These are phyloP conservation scores for Drosophila silvestris DNA, from an alignment of 2,888 invertebrate species.

Conservation along the genomic window DNA sequence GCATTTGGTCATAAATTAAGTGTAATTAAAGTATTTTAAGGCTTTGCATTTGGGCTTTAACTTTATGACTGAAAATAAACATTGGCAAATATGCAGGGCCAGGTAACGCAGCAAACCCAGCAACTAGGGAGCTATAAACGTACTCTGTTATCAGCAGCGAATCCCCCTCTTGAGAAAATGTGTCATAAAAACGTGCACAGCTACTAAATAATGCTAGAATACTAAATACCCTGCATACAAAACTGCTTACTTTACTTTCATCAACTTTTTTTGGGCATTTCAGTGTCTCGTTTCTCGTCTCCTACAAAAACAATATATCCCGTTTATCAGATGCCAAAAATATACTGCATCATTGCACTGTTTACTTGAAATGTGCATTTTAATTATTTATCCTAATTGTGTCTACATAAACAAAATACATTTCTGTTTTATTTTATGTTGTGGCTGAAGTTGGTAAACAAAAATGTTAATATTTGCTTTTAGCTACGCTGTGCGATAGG, in stretches of 20 bases:
- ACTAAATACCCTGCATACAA: constrained; percentile 24
- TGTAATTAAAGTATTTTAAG: constrained; percentile 76
- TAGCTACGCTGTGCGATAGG: constrained; percentile 44
- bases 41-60: constrained; percentile 55
- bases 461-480: constrained; percentile 33
- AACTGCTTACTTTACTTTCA: neutral
- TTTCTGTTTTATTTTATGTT: neutral
- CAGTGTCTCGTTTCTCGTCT: neutral
- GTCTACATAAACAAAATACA: constrained; percentile 5
- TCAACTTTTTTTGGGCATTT: neutral
- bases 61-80: constrained; percentile 67
- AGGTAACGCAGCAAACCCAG: constrained; percentile 12
- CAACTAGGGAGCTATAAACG: constrained; percentile 47
- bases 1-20: constrained; percentile 68
- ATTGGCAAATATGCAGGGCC: constrained; percentile 61
- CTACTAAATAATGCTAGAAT: neutral
- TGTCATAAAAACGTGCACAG: constrained; percentile 65
- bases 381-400: constrained; percentile 10
- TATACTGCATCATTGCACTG: neutral
- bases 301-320: neutral
- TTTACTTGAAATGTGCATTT: neutral
- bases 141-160: constrained; percentile 55
- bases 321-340: neutral
- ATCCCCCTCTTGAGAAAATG: constrained; percentile 59
- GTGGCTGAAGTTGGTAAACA: constrained; percentile 35